These are phyloP conservation scores for Grus americana DNA, from an alignment of 2,113 vertebrate species.

Conservation along the genomic window DNA sequence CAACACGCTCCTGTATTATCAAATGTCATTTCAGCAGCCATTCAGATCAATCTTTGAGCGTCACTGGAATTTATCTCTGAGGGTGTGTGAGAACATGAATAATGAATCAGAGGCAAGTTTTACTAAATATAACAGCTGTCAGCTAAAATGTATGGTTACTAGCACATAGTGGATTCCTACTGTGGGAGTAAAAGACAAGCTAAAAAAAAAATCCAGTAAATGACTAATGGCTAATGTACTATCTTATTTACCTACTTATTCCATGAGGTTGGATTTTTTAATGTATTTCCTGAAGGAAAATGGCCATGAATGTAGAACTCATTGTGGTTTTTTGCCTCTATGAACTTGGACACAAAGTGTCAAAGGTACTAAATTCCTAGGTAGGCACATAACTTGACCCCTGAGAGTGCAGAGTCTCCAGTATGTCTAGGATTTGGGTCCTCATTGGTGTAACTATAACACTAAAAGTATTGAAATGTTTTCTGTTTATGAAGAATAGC, in stretches of 20 bases:
- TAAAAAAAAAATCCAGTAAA: background rate
- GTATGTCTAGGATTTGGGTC: background rate
- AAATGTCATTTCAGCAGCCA: background rate
- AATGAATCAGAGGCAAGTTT: slow-evolving; percentile 31
- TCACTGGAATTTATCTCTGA: slow-evolving; percentile 22
- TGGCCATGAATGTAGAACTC: background rate
- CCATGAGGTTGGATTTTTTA: rapidly evolving
- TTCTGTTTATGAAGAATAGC: background rate
- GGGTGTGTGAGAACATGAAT: slow-evolving; percentile 1
- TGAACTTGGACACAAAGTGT: background rate
- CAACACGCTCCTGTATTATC: background rate
- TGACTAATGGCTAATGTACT: background rate
- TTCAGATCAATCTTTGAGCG: slow-evolving; percentile 17
- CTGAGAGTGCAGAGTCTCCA: background rate
- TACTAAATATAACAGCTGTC: slow-evolving; percentile 7
- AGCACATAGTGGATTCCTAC: background rate
- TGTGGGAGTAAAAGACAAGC: background rate
- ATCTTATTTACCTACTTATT: background rate
- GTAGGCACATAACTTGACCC: background rate
- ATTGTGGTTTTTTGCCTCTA: background rate
- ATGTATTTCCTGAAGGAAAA: background rate
- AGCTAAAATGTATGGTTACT: background rate
- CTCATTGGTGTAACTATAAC: background rate
- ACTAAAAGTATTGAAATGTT: background rate
- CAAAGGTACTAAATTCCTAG: background rate